These are phyloP conservation scores for Hyles vespertilio DNA, from an alignment of 1,140 invertebrate species.

Conservation along the genomic window DNA sequence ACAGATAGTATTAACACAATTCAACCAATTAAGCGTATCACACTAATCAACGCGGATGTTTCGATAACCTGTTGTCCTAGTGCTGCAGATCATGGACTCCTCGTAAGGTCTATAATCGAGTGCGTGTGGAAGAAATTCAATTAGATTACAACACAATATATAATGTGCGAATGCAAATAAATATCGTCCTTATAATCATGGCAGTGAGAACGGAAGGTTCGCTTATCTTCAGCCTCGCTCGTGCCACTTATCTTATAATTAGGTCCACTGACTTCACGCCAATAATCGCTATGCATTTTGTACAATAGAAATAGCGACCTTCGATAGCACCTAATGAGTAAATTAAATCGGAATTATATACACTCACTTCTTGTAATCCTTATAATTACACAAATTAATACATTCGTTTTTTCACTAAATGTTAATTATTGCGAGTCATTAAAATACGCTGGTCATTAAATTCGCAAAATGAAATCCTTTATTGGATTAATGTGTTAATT, in stretches of 20 bases:
- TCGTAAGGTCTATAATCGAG: constrained; percentile 6
- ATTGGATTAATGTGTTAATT: no score
- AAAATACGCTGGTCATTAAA: no score
- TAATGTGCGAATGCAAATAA: not conserved
- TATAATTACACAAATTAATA: no score
- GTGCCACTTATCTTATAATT: constrained; percentile 20
- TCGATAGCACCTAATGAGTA: no score
- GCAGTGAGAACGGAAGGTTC: constrained; percentile 1
- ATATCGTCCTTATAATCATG: not conserved
- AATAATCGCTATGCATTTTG: constrained; percentile 13
- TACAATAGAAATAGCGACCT: no score
- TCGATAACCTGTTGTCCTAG: constrained; percentile 20
- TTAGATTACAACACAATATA: not conserved
- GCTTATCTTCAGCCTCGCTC: constrained; percentile 15
- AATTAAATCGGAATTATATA: no score
- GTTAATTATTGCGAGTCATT: no score
- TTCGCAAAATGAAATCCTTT: no score
- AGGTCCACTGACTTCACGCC: constrained; percentile 15
- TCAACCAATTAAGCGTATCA: constrained; percentile 19
- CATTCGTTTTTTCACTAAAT: no score
- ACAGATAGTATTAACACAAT: not conserved
- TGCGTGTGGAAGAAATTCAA: not conserved
- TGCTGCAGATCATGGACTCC: constrained; percentile 19
- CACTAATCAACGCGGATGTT: constrained; percentile 14
- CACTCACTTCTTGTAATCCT: no score